These are phyloP conservation scores for Cygnus olor DNA, from an alignment of 2,797 vertebrate species.

Conservation along the genomic window DNA sequence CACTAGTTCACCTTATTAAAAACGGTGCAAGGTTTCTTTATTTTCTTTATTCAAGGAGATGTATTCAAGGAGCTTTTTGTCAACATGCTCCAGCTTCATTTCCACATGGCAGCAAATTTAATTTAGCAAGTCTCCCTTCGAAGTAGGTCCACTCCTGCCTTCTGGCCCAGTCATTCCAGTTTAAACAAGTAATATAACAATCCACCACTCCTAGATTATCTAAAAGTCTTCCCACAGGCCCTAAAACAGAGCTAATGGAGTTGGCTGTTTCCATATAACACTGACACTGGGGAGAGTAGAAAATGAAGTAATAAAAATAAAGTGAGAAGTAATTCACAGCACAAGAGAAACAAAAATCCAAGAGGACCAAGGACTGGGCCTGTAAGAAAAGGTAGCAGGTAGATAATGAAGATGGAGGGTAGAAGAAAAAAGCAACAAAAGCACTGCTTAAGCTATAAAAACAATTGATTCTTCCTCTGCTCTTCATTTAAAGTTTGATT, in stretches of 20 bases:
- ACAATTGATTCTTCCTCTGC: not conserved
- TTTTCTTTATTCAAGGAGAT: not conserved
- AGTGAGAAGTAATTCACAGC: not conserved
- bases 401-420: not conserved
- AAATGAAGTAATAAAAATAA: not conserved
- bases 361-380: not conserved
- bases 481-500: not conserved
- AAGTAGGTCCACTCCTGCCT: not conserved
- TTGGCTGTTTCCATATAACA: not conserved
- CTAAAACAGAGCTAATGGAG: not conserved
- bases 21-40: not conserved
- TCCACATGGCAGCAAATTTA: not conserved
- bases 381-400: not conserved
- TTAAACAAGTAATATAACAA: not conserved
- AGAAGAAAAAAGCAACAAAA: not conserved
- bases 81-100: not conserved
- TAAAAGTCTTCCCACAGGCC: not conserved
- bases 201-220: too few relatives aligned
- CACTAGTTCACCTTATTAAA: not conserved
- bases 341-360: not conserved
- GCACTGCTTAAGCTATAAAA: not conserved
- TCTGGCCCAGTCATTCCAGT: not conserved
- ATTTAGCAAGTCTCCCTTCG: not conserved
- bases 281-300: not conserved
- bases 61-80: not conserved